Evolutionary conservation across 1,140 invertebrate genomes (phyloP).

Genomic region (Tetramorium parvispinum): DNA sequence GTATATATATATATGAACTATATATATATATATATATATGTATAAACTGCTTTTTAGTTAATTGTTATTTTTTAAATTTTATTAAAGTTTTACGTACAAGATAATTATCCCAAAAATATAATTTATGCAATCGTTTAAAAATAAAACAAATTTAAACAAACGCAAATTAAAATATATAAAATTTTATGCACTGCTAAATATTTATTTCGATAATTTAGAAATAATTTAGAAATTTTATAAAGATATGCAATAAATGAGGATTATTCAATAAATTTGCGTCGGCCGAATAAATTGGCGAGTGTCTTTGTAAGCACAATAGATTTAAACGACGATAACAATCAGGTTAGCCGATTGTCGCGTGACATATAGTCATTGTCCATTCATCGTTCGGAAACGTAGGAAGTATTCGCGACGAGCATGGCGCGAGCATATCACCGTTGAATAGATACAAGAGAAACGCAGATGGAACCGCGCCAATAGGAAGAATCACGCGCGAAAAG

Average conservation of each 20-base stretch:
- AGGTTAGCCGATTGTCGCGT: not conserved
- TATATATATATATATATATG: not conserved
- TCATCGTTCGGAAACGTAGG: conserved; percentile 25
- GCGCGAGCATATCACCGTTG: not conserved
- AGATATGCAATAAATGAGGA: too few relatives aligned
- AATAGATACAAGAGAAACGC: conserved; percentile 51
- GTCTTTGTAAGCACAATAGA: not conserved
- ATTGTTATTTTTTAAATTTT: not conserved
- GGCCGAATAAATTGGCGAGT: not conserved
- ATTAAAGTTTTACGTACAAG: not conserved
- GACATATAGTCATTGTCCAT: conserved; percentile 19
- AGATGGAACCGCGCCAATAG: conserved; percentile 69
- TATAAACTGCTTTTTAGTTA: not conserved
- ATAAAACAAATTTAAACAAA: not conserved
- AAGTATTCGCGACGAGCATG: conserved; percentile 17
- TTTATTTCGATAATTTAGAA: conserved; percentile 5
- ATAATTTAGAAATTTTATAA: not conserved
- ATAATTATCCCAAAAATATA: not conserved
- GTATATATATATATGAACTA: too few relatives aligned
- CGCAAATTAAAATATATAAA: not conserved
- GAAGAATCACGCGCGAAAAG: conserved; percentile 72
- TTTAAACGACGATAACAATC: conserved; percentile 40
- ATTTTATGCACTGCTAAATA: not conserved
- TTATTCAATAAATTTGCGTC: not conserved
- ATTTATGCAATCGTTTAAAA: not conserved